These are phyloP conservation scores for Margaritifera margaritifera DNA, from an alignment of 2,888 invertebrate genomes.

Conservation along the genomic window DNA sequence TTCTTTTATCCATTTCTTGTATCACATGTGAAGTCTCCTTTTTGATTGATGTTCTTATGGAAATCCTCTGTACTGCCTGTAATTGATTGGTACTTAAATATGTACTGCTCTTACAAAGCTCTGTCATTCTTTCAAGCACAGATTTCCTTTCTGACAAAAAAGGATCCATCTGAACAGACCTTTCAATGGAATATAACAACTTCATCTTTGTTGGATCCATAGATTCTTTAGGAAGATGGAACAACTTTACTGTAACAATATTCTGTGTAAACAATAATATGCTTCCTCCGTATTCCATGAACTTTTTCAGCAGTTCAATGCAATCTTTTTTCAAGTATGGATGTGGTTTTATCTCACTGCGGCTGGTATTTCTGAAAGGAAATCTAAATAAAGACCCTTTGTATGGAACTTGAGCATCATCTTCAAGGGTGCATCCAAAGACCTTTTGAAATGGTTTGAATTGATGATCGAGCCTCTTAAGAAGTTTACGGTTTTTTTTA, in stretches of 20 bases:
- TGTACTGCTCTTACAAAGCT: too few species aligned
- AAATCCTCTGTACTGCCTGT: too few species aligned
- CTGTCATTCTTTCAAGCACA: too few species aligned
- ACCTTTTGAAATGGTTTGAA: slow-evolving; percentile 55
- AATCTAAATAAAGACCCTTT: slow-evolving; percentile 67
- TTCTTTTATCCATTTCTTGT: not conserved
- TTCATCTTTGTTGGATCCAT: not conserved
- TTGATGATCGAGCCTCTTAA: slow-evolving; percentile 42
- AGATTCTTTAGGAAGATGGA: slow-evolving; percentile 44
- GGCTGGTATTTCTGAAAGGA: slow-evolving; percentile 62
- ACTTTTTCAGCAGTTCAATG: slow-evolving; percentile 48
- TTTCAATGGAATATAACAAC: not conserved
- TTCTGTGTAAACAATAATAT: slow-evolving; percentile 68
- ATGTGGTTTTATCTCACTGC: slow-evolving; percentile 58
- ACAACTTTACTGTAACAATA: slow-evolving; percentile 52
- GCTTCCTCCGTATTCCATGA: slow-evolving; percentile 52
- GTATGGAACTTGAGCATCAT: slow-evolving; percentile 18
- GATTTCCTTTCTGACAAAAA: too few species aligned
- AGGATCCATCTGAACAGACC: too few species aligned
- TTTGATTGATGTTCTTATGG: not conserved
- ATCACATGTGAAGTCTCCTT: not conserved
- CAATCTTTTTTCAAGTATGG: slow-evolving; percentile 55
- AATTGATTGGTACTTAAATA: too few species aligned
- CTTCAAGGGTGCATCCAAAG: slow-evolving; percentile 47
- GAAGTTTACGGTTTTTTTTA: slow-evolving; percentile 29